phyloP scores from a whole-genome alignment of 2,797 vertebrate species.

The Catostomus latipinnis region DNA sequence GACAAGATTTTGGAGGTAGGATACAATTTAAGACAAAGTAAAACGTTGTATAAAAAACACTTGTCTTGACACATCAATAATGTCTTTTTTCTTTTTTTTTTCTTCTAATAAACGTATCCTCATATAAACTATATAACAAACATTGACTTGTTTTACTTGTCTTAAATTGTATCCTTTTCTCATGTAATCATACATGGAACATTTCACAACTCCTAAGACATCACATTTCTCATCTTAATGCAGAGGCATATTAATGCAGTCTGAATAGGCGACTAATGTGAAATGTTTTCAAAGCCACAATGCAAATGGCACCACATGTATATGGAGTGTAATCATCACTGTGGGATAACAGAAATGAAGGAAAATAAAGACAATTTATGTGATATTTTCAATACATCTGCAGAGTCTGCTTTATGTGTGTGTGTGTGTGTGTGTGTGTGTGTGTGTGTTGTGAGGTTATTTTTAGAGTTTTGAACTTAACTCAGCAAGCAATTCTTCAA shows the following conservation, averaged over 20 bases:
- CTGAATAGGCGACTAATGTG: constrained; percentile 23
- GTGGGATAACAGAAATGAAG: constrained; percentile 43
- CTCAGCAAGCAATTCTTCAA: constrained; percentile 19
- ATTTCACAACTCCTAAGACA: constrained; percentile 31
- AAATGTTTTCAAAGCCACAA: constrained; percentile 41
- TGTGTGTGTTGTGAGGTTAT: too few species aligned
- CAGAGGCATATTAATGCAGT: constrained; percentile 26
- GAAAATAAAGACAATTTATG: constrained; percentile 34
- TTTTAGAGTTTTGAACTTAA: not conserved
- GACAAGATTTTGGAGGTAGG: not conserved
- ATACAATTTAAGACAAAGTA: not conserved
- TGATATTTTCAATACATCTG: constrained; percentile 33
- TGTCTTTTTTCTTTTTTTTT: not conserved
- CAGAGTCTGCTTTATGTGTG: not conserved
- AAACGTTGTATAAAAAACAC: not conserved
- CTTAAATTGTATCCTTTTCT: not conserved
- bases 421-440: too few species aligned
- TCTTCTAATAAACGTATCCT: not conserved
- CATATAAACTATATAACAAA: constrained; percentile 19
- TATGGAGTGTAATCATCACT: constrained; percentile 41
- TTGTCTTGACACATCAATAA: not conserved
- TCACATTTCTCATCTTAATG: constrained; percentile 35
- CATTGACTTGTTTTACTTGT: constrained; percentile 8
- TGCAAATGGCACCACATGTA: constrained; percentile 39
- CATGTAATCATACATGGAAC: constrained; percentile 27